Base-by-base conservation (phyloP, 92 coral and sea anemone species). In the Desmophyllum pertusum region DNA sequence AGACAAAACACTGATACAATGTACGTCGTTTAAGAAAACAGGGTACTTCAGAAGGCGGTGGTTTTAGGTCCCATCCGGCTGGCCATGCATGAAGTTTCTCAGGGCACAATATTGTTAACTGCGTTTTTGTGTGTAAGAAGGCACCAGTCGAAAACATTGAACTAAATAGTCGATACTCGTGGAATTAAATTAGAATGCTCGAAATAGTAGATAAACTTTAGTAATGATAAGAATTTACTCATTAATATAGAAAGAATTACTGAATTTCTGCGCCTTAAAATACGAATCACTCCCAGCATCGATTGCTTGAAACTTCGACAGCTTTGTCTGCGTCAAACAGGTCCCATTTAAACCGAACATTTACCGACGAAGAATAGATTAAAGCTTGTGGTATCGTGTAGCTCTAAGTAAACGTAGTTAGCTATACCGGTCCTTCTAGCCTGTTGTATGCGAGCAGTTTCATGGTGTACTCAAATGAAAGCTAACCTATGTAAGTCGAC, bases 61-160 rank as follows among this genome's bases (percentile, higher is more conserved):
- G 62, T 14, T 52, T 25, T 13, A 25, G 64, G 37, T 65, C 37
- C 40, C 11, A 65, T 18, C 25, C 40, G 51, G 40, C 39, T 6
- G 71, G 27, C 73, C 73, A 67, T 36, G 73, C 42, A 6, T 67
- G 73, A 37, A 21, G 61, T 66, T 80, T 67, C 76, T 11, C 76
- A 69, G 48, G 27, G n/a, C 25, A 68, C 77, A 67, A 67, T 67
- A 80, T 80, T 27, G 13, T 80, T 48, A 67, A 68, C 76, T 21
- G 50, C 72, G 31, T 38, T 68, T 21, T 8, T 45, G n/a, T 79
- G 11, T 19, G 50, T 43, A 43, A 33, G 21, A 68, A 69, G 36
- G 51, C 18, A 25, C 7, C 30, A 42, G 59, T 45, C 23, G 27
- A 45, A 31, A 72, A 50, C 36, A 40, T 42, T 25, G 33, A 25